Evolutionary conservation across 1,140 invertebrate species (phyloP), one percentile per base, ranked within the genome.

Genomic region (Cotesia chilonis): DNA sequence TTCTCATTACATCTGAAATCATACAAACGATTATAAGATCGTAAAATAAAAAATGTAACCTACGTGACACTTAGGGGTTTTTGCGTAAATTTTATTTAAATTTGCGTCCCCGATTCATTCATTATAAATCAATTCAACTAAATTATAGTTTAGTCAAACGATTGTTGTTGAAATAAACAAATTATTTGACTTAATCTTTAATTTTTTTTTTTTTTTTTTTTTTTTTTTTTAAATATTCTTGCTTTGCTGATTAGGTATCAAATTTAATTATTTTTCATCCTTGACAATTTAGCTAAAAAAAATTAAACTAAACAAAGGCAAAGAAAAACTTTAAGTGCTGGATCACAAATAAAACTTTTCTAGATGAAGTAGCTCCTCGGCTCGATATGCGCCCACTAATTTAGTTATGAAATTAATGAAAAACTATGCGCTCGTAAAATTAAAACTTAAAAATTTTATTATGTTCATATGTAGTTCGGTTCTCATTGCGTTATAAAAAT

Each of bases 301-400:
- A 57, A 14, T 6, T 6, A 20, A 57, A 57, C 7, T 57, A 57
- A 57, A n/a, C 54, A 20, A 57, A 57, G 9, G 54, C 35, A 36
- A 51, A 47, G 47, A 20, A 17, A 17, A 41, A 66, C 17, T 52
- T n/a, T 20, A 66, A 37, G 64, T 66, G 64, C 64, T 51, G 38
- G 41, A 66, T 52, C 47, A 66, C 41, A 66, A 41, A 41, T 52
- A 66, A 66, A 41, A 41, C 64, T 41, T 66, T 66, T 51, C 47
- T 66, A n/a, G 20, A 28, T 28, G 28, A 28, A 28, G 41, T 47
- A 41, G 51, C n/a, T 66, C 17, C 41, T 47, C 41, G n/a, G n/a
- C 14, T 57, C 0, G 12, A 57, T 57, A 20, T 12, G n/a, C n/a
- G 54, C 54, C 5, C 41, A 10, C 6, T 9, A 47, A 47, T 47